Evolutionary conservation across 2,113 vertebrate species (phyloP).

Genomic region (Melanerpes formicivorus): DNA sequence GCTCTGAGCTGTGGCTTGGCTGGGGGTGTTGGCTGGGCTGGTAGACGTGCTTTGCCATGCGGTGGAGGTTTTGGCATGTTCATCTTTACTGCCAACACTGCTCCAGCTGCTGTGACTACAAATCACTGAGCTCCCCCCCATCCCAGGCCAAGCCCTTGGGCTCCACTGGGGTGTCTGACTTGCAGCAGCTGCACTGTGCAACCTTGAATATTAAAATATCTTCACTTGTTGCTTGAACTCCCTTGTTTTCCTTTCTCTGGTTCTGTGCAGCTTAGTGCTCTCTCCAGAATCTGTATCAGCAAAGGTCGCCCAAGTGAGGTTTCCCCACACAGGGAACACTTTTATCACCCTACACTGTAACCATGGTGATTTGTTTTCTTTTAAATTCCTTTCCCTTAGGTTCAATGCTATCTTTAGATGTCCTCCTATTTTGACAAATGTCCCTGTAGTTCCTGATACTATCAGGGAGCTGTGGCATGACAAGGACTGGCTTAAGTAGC

Average conservation of each 20-base stretch:
- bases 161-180: not conserved
- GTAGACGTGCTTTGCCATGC: not conserved
- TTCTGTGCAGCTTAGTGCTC: not conserved
- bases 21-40: not conserved
- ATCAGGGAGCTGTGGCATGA: slow-evolving; percentile 34
- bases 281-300: not conserved
- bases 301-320: slow-evolving; percentile 15
- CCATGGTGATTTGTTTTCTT: slow-evolving; percentile 63
- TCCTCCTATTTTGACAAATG: slow-evolving; percentile 66
- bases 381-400: slow-evolving; percentile 59
- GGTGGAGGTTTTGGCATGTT: not conserved
- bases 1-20: not conserved
- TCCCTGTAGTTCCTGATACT: slow-evolving; percentile 31
- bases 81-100: not conserved
- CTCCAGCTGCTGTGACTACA: not conserved
- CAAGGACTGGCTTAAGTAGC: slow-evolving; percentile 44
- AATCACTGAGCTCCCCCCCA: not conserved
- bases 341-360: slow-evolving; percentile 30
- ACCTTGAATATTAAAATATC: not conserved
- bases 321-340: slow-evolving; percentile 2
- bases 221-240: not conserved
- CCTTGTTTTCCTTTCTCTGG: not conserved
- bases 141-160: not conserved
- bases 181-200: not conserved
- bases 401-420: slow-evolving; percentile 67